Conservation (phyloP, 1,140 invertebrate genomes). For the Cydia strobilella region DNA sequence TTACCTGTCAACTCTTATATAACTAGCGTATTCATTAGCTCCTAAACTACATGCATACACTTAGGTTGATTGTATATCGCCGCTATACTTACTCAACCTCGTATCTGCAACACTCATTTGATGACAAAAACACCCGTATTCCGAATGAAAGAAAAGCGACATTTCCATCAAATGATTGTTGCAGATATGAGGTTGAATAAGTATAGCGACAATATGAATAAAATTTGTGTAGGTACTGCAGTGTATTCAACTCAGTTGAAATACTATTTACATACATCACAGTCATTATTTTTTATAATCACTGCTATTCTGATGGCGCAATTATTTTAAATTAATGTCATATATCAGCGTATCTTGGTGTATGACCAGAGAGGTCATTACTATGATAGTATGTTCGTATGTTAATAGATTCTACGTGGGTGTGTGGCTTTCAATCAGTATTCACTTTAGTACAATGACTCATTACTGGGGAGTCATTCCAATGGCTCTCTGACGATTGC, state of each 20-base stretch:
- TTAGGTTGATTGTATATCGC: too few species aligned
- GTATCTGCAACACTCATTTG: too few species aligned
- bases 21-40: too few species aligned
- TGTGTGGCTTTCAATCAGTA: slow-evolving; percentile 50
- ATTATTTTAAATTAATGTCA: slow-evolving; percentile 30
- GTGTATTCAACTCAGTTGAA: neutral
- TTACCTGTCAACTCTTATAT: too few species aligned
- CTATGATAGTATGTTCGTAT: slow-evolving; percentile 36
- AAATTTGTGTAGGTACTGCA: neutral
- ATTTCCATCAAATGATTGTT: too few species aligned
- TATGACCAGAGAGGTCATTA: slow-evolving; percentile 37
- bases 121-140: too few species aligned
- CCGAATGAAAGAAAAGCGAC: too few species aligned
- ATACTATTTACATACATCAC: neutral
- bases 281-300: slow-evolving; percentile 26
- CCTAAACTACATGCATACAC: too few species aligned
- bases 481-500: neutral
- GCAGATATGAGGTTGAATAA: too few species aligned
- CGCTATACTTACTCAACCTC: too few species aligned
- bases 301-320: slow-evolving; percentile 17
- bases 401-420: slow-evolving; percentile 51
- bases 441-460: slow-evolving; percentile 48
- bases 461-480: slow-evolving; percentile 40
- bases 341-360: slow-evolving; percentile 23
- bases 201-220: neutral